Conservation (phyloP, 2,888 invertebrate genomes). For the Sinodicranocentrus sp. region DNA sequence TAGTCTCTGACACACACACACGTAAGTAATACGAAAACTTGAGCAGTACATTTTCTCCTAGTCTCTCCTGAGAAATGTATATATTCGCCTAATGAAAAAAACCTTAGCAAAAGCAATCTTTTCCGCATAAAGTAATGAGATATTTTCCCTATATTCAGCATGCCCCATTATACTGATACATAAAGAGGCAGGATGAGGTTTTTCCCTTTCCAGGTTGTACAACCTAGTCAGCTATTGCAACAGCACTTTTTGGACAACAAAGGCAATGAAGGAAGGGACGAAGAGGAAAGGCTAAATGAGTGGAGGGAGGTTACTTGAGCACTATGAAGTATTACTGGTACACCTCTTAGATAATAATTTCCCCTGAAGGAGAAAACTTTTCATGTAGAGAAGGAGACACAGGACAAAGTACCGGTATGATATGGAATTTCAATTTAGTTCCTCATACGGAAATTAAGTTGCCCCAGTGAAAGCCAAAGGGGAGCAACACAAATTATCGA, state of each 20-base stretch:
- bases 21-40: too few relatives aligned
- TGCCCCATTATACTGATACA: too few relatives aligned
- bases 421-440: conserved; percentile 62
- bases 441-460: conserved; percentile 15
- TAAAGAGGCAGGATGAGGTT: too few relatives aligned
- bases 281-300: conserved; percentile 13
- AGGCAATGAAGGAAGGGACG: conserved; percentile 8
- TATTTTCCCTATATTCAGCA: too few relatives aligned
- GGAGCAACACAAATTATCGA: conserved; percentile 42
- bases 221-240: neutral
- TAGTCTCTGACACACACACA: too few relatives aligned
- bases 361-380: conserved; percentile 8
- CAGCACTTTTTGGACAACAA: conserved; percentile 4
- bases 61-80: too few relatives aligned
- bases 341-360: conserved; percentile 23
- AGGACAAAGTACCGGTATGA: conserved; percentile 12
- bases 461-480: conserved; percentile 2
- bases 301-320: neutral
- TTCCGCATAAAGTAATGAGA: too few relatives aligned
- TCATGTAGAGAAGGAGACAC: neutral
- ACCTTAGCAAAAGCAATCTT: too few relatives aligned
- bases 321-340: neutral
- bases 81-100: too few relatives aligned
- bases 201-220: too few relatives aligned
- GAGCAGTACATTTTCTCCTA: too few relatives aligned